A percentile compares a stretch with the other conserved stretches of the same genome.
These are phyloP conservation scores for Ophonus ardosiacus DNA, from an alignment of 2,888 invertebrate species.

Conservation along the genomic window DNA sequence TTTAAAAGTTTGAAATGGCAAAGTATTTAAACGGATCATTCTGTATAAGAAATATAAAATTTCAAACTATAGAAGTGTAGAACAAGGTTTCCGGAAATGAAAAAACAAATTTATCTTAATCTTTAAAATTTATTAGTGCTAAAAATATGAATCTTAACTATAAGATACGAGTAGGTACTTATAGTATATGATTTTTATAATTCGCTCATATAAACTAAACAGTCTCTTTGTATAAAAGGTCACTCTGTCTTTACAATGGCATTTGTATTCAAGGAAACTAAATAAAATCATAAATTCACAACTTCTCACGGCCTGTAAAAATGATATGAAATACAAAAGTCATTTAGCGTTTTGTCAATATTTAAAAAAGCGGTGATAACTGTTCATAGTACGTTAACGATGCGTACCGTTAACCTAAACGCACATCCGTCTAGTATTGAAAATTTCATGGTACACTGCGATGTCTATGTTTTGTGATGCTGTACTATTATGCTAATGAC, in stretches of 20 bases:
- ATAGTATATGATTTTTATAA: not conserved
- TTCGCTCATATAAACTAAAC: not conserved
- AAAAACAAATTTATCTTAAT: too few relatives aligned
- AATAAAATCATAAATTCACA: constrained; percentile 26
- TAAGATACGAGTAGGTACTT: not conserved
- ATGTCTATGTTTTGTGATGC: constrained; percentile 5
- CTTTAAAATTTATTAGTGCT: too few relatives aligned
- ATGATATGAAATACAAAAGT: constrained; percentile 24
- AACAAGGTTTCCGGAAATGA: too few relatives aligned
- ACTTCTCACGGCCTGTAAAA: constrained; percentile 28
- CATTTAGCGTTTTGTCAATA: constrained; percentile 40
- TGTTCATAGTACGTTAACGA: constrained; percentile 52
- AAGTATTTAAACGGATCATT: too few relatives aligned
- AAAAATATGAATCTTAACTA: not conserved
- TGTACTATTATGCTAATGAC: constrained; percentile 15
- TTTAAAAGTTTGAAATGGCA: too few relatives aligned
- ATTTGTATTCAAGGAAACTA: constrained; percentile 2
- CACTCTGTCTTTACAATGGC: not conserved
- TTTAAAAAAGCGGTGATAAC: constrained; percentile 56
- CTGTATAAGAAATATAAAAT: too few relatives aligned
- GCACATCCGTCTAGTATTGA: constrained; percentile 36
- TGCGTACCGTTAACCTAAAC: constrained; percentile 43
- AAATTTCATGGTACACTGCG: constrained; percentile 15
- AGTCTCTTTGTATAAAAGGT: not conserved
- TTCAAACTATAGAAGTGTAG: too few relatives aligned